A percentile compares a stretch with the other conserved stretches of the same genome.
These are phyloP conservation scores for Pangasius sanitwongsei DNA, from an alignment of 2,797 vertebrate species.

Conservation along the genomic window DNA sequence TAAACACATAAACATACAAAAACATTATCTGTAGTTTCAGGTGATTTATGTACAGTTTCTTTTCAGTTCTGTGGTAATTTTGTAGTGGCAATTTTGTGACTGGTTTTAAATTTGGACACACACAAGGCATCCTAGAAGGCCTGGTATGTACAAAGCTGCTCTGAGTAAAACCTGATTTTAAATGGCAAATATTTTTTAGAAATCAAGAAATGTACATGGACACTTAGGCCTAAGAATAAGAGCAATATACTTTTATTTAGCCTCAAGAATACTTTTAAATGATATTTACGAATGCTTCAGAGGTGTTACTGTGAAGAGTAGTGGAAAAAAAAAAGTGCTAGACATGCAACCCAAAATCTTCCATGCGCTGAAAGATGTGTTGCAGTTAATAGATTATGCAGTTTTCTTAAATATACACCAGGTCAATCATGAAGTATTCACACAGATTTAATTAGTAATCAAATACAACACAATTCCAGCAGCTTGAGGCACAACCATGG, in stretches of 20 bases:
- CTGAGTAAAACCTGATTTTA: not conserved
- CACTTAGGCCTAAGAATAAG: not conserved
- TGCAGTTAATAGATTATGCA: too few relatives aligned
- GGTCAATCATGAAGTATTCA: not conserved
- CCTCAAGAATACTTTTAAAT: not conserved
- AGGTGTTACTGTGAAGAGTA: not conserved
- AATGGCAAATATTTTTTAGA: not conserved
- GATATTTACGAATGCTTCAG: not conserved
- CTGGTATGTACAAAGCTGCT: not conserved
- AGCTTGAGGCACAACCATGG: not conserved
- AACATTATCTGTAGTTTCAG: not conserved
- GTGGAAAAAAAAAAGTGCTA: too few relatives aligned
- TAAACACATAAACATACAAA: constrained; percentile 32
- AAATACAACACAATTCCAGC: not conserved
- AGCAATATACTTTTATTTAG: not conserved
- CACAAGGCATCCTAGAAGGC: not conserved
- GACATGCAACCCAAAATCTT: not conserved
- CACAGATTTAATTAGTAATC: not conserved
- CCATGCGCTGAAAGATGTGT: too few relatives aligned
- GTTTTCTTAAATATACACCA: too few relatives aligned
- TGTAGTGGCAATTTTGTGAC: not conserved
- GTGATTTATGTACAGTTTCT: not conserved
- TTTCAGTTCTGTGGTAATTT: not conserved
- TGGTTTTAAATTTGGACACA: not conserved
- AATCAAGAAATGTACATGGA: not conserved